A percentile compares a stretch with the other conserved stretches of the same genome.
Evolutionary conservation across 2,113 vertebrate species (phyloP).

Genomic region (Hyaena hyaena): DNA sequence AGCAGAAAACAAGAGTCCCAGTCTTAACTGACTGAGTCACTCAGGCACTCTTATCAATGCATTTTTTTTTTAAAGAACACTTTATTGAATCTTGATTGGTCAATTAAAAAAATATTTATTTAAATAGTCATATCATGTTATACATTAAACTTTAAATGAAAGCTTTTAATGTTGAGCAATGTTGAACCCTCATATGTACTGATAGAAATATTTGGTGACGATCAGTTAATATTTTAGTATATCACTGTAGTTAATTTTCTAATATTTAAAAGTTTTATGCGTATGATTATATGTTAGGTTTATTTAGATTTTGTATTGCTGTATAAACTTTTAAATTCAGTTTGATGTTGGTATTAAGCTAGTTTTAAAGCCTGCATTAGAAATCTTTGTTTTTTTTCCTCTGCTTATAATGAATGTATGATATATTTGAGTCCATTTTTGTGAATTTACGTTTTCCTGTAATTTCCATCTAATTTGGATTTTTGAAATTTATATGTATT

Average conservation of each 20-base stretch:
- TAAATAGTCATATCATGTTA: not conserved
- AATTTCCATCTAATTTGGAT: not conserved
- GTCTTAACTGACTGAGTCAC: no score
- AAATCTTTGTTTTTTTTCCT: not conserved
- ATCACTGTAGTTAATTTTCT: not conserved
- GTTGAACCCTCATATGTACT: not conserved
- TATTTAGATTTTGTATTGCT: not conserved
- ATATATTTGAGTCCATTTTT: not conserved
- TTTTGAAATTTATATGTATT: not conserved
- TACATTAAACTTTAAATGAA: not conserved
- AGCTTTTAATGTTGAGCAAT: not conserved
- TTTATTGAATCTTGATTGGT: not conserved
- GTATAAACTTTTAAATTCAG: not conserved
- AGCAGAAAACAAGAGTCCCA: no score
- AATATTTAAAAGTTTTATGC: not conserved
- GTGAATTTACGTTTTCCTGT: slow-evolving; percentile 10
- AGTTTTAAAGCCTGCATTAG: not conserved
- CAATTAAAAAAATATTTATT: not conserved
- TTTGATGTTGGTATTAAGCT: not conserved
- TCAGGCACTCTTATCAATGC: not conserved
- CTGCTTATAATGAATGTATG: not conserved
- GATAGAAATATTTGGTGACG: not conserved
- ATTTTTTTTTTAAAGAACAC: not conserved
- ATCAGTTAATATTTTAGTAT: not conserved
- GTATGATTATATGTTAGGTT: not conserved